phyloP scores from a whole-genome alignment of 2,888 invertebrate genomes.

The Hylaea fasciaria region DNA sequence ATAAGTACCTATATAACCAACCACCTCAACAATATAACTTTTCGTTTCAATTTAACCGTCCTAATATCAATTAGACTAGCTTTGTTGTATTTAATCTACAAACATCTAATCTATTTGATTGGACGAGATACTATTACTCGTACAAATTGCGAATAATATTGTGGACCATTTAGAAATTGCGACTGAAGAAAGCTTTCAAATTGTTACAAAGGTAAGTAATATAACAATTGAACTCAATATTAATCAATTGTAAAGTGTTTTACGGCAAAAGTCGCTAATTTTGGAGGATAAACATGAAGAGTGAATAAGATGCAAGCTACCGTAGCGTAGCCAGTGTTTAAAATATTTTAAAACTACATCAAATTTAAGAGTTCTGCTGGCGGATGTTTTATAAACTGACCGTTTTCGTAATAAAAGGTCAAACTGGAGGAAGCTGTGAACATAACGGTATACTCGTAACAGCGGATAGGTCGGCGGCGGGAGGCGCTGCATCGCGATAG shows the following conservation, averaged over 20 bases:
- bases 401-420: constrained; percentile 25
- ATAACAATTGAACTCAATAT: constrained; percentile 6
- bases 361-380: constrained; percentile 2
- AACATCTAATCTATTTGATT: constrained; percentile 26
- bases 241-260: not conserved
- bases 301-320: constrained; percentile 3
- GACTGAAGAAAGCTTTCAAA: constrained; percentile 1
- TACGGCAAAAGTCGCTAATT: not conserved
- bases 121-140: constrained; percentile 18
- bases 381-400: constrained; percentile 23
- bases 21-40: constrained; percentile 11
- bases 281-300: not conserved
- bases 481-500: constrained; percentile 61
- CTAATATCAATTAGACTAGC: constrained; percentile 21
- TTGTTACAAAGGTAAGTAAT: constrained; percentile 11
- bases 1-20: no score
- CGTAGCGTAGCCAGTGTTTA: no score
- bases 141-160: constrained; percentile 12
- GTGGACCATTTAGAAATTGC: constrained; percentile 3
- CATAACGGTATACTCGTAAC: constrained; percentile 13
- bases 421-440: constrained; percentile 19
- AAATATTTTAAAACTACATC: constrained; percentile 8
- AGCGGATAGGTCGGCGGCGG: constrained; percentile 16
- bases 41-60: constrained; percentile 25
- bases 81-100: constrained; percentile 31